phyloP scores from a whole-genome alignment of 2,888 invertebrate genomes.

The Lapara coniferarum region DNA sequence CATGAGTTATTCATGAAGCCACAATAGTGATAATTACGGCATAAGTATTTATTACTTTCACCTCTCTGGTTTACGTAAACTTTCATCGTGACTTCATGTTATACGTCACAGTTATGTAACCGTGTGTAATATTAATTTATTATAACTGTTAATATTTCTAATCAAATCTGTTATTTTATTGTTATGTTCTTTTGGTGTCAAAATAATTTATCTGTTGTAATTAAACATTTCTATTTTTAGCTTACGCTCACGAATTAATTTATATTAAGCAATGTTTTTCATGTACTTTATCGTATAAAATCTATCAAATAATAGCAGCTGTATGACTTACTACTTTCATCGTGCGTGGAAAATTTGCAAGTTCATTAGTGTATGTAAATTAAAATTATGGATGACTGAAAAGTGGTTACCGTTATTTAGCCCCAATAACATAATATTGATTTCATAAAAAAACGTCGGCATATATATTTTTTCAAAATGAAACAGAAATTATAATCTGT shows the following conservation, averaged over 20 bases:
- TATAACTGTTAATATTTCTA: slow-evolving; percentile 1
- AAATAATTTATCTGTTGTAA: background rate
- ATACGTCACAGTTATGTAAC: slow-evolving; percentile 48
- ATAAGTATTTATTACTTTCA: slow-evolving; percentile 68
- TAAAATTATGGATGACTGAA: background rate
- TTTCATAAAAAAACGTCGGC: background rate
- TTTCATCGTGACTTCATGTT: slow-evolving; percentile 62
- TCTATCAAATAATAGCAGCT: too few species aligned
- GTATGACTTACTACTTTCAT: too few species aligned
- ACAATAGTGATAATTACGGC: slow-evolving; percentile 70
- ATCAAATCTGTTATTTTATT: background rate
- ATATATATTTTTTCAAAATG: background rate
- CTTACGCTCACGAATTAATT: too few species aligned
- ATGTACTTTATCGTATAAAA: too few species aligned
- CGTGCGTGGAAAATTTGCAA: background rate
- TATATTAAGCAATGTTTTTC: too few species aligned
- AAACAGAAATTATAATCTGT: background rate
- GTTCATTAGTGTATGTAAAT: background rate
- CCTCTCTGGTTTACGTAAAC: slow-evolving; percentile 65
- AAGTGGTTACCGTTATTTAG: background rate
- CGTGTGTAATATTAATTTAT: slow-evolving; percentile 8
- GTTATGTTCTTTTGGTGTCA: background rate
- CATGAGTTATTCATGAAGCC: slow-evolving; percentile 66
- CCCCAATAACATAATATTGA: background rate
- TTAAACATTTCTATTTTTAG: background rate